Evolutionary conservation across 2,888 invertebrate species (phyloP).

Genomic region (Heliconius hortense): DNA sequence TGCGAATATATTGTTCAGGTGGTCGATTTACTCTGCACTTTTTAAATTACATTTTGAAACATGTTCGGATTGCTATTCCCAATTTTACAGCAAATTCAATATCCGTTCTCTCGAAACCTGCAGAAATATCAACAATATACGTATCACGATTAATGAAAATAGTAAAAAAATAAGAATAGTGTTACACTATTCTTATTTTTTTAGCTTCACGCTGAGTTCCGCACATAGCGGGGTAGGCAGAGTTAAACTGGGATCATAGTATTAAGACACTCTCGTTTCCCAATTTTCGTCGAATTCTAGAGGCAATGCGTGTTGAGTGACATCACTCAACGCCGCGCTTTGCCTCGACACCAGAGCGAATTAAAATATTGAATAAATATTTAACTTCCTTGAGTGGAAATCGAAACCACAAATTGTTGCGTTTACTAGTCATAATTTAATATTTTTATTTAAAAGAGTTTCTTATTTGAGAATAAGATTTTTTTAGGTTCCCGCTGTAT

Average conservation of each 20-base stretch:
- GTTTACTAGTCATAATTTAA: too few relatives aligned
- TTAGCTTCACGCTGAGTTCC: neutral
- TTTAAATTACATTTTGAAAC: slow-evolving; percentile 21
- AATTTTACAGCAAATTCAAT: slow-evolving; percentile 12
- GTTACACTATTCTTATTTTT: neutral
- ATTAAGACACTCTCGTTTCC: neutral
- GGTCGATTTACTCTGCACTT: slow-evolving; percentile 9
- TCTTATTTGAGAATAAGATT: too few relatives aligned
- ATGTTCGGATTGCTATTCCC: slow-evolving; percentile 12
- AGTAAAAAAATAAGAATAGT: too few relatives aligned
- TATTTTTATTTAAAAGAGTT: too few relatives aligned
- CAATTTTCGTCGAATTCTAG: neutral
- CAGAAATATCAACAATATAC: neutral
- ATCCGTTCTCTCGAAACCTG: slow-evolving; percentile 4
- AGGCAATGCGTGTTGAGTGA: neutral
- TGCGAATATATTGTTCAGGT: slow-evolving; percentile 12
- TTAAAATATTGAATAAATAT: too few relatives aligned
- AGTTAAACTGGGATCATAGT: neutral
- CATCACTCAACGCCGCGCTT: neutral
- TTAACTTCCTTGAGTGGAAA: too few relatives aligned
- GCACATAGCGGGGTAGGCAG: too few relatives aligned
- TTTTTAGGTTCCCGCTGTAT: too few relatives aligned
- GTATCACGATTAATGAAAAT: too few relatives aligned
- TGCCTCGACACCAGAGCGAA: too few relatives aligned
- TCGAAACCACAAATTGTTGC: too few relatives aligned